Evolutionary conservation across 2,113 vertebrate species (phyloP), one percentile per base, ranked within the genome.

Genomic region (Laterallus jamaicensis): DNA sequence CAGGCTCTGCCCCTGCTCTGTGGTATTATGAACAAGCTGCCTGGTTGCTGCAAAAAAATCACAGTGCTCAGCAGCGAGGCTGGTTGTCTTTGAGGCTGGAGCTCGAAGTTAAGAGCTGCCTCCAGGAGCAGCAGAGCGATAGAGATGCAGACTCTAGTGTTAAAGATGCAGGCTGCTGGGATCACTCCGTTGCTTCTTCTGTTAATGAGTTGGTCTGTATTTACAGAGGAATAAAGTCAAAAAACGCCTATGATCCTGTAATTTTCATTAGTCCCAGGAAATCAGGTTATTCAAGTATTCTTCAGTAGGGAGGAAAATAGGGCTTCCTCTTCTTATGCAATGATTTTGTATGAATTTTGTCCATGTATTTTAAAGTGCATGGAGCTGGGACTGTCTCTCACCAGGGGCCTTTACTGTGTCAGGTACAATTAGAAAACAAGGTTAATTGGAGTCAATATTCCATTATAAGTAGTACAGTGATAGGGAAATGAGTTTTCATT

Each of bases 81-180:
- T 77, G 85, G 73, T 71, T 96, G 80, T 92, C 59, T 82, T 86
- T 91, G 94, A 97, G 92, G 66, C 93, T 47, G 44, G 78, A 59
- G 64, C 52, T 77, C 75, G 74, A 82, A 80, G 76, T 64, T 75
- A 39, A 85, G 90, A 92, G 83, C 97, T 95, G 97, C 96, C 92
- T 96, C 73, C 95, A 95, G 95, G 95, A 97, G 98, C 96, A 97
- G 96, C 76, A 90, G 80, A 64, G 90, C 17, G 32, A 90, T 32
- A 69, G 83, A 91, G 91, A 85, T n/a, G 19, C 73, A 70, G 70
- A 42, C 49, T 70, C 21, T 31, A 29, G 54, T 55, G 83, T 84
- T 75, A 79, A 85, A 92, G 75, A 77, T 49, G 54, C 77, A 86
- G 64, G 56, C 67, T 84, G 42, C 76, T 73, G 67, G 58, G 52